Percentiles rank a stretch among this genome's conserved stretches.
Conservation (phyloP, 2,113 vertebrate species). For the Vombatus ursinus region DNA sequence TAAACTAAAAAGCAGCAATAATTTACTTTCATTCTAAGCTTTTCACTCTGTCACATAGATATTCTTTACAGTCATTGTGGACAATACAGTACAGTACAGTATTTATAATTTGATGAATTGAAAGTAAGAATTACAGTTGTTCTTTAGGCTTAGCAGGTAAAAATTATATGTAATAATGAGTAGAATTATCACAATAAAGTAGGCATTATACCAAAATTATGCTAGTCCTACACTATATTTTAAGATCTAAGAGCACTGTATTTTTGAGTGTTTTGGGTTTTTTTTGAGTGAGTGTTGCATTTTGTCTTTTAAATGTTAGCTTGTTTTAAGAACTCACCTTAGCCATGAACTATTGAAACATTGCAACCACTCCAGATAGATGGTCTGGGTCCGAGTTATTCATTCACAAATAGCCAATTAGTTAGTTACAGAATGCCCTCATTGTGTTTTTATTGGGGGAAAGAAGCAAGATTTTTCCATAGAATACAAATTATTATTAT, state of each 20-base stretch:
- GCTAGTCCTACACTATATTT: background rate
- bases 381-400: background rate
- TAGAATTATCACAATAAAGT: conserved; percentile 36
- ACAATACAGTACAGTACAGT: conserved; percentile 44
- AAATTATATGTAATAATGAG: conserved; percentile 10
- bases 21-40: conserved; percentile 77
- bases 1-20: conserved; percentile 81
- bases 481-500: conserved; percentile 28
- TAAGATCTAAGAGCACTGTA: background rate
- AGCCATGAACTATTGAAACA: background rate
- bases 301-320: background rate
- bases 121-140: conserved; percentile 74
- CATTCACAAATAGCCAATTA: background rate
- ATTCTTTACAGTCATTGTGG: conserved; percentile 57
- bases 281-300: conserved; percentile 7
- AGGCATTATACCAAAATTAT: conserved; percentile 30
- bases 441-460: background rate
- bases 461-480: background rate
- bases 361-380: background rate
- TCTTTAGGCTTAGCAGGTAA: conserved; percentile 54
- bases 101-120: conserved; percentile 72
- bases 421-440: background rate
- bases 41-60: conserved; percentile 71
- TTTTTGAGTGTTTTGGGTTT: background rate
- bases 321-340: conserved; percentile 16